phyloP scores from a whole-genome alignment of 2,797 vertebrate genomes.

The Percopsis omiscomaycus region DNA sequence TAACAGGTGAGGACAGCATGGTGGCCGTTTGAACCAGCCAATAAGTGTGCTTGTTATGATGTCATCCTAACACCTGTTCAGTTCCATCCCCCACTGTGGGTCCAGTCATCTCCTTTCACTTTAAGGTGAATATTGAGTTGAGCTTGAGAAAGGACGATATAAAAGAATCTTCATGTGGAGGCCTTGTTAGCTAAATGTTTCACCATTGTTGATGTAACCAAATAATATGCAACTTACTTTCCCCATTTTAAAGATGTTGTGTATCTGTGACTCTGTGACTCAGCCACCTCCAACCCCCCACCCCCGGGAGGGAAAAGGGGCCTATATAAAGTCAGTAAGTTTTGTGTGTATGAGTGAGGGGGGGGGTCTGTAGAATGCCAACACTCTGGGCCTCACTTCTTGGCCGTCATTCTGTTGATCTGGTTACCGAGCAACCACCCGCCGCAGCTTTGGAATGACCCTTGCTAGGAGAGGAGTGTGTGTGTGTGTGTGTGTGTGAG shows the following conservation, averaged over 20 bases:
- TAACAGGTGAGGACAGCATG: too few species aligned
- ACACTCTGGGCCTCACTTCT: slow-evolving; percentile 17
- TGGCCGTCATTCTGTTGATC: slow-evolving; percentile 58
- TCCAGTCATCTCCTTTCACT: too few species aligned
- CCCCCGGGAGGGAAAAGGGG: neutral
- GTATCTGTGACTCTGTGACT: neutral
- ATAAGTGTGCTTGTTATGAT: too few species aligned
- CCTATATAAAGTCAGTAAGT: neutral
- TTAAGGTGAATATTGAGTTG: too few species aligned
- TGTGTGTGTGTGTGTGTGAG: slow-evolving; percentile 23
- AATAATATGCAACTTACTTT: too few species aligned
- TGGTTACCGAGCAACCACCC: slow-evolving; percentile 61
- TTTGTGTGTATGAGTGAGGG: slow-evolving; percentile 6
- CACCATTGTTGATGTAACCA: too few species aligned
- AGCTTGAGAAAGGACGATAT: too few species aligned
- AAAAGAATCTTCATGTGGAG: too few species aligned
- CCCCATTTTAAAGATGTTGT: neutral
- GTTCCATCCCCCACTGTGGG: too few species aligned
- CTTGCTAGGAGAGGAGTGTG: slow-evolving; percentile 20
- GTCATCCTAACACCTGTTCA: too few species aligned
- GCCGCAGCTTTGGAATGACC: slow-evolving; percentile 53
- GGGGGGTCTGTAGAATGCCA: slow-evolving; percentile 34
- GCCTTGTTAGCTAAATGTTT: too few species aligned
- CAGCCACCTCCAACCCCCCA: slow-evolving; percentile 39
- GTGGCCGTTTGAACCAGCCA: too few species aligned